Evolutionary conservation across 2,888 invertebrate species (phyloP).

Genomic region (Drosophila flavopinicola): DNA sequence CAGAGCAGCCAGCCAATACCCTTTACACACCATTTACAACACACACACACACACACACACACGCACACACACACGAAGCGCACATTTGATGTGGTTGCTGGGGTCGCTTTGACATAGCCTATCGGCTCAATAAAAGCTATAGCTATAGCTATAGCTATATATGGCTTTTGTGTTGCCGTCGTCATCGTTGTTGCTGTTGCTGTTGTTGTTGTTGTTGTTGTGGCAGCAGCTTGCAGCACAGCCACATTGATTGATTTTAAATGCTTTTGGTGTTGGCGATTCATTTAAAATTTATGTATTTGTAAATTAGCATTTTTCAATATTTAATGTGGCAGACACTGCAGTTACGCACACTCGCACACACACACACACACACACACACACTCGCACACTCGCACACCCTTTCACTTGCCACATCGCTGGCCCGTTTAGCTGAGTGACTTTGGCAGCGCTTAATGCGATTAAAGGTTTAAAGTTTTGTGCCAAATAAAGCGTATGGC

Average conservation of each 20-base stretch:
- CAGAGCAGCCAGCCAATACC: conserved; percentile 9
- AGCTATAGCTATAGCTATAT: conserved; percentile 1
- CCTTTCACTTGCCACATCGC: neutral
- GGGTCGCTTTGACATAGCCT: conserved; percentile 38
- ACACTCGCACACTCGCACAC: neutral
- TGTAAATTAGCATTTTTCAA: conserved; percentile 77
- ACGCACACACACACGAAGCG: neutral
- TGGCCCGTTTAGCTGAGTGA: conserved; percentile 32
- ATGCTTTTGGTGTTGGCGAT: conserved; percentile 76
- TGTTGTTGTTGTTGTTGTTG: conserved; percentile 17
- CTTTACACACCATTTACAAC: conserved; percentile 7
- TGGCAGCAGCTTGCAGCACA: conserved; percentile 25
- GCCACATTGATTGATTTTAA: conserved; percentile 75
- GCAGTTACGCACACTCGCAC: conserved; percentile 17
- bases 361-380: conserved; percentile 22
- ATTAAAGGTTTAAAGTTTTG: conserved; percentile 78
- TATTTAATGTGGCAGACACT: conserved; percentile 69
- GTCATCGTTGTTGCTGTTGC: conserved; percentile 14
- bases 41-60: conserved; percentile 1
- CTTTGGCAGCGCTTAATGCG: conserved; percentile 73
- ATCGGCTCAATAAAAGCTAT: conserved; percentile 12
- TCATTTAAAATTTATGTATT: conserved; percentile 76
- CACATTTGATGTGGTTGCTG: conserved; percentile 40
- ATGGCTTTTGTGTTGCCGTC: conserved; percentile 4
- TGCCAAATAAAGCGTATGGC: conserved; percentile 71